phyloP scores from a whole-genome alignment of 2,888 invertebrate species.

The Netelia fuscicornis region DNA sequence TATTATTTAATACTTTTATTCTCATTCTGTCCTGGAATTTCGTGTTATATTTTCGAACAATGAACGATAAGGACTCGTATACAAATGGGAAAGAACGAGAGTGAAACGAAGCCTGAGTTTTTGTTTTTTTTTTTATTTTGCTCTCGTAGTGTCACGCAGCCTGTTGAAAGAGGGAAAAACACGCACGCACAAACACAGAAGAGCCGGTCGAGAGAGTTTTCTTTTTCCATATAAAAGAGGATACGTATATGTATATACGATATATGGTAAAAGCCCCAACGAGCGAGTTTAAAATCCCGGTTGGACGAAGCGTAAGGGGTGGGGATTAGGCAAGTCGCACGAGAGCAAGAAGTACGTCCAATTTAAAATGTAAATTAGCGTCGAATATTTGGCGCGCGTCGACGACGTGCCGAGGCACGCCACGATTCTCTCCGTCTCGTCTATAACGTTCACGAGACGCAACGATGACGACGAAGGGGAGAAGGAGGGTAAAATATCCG shows the following conservation, averaged over 20 bases:
- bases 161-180: not conserved
- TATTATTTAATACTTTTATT: not conserved
- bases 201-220: not conserved
- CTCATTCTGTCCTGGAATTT: not conserved
- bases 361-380: conserved; percentile 83
- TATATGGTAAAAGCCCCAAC: not conserved
- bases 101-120: not conserved
- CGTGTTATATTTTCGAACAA: not conserved
- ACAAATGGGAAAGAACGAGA: not conserved
- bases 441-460: conserved; percentile 43
- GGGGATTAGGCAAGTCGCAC: conserved; percentile 28
- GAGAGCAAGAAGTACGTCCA: conserved; percentile 78
- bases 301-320: conserved; percentile 1
- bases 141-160: not conserved
- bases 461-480: conserved; percentile 45
- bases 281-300: conserved; percentile 29
- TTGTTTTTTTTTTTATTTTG: not conserved
- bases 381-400: conserved; percentile 80
- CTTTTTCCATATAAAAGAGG: conserved; percentile 5
- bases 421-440: not conserved
- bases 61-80: not conserved
- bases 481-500: conserved; percentile 76
- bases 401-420: conserved; percentile 53
- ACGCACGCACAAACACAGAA: not conserved
- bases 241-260: not conserved